Conservation (phyloP, 2,113 vertebrate genomes). For the Tinamus guttatus region DNA sequence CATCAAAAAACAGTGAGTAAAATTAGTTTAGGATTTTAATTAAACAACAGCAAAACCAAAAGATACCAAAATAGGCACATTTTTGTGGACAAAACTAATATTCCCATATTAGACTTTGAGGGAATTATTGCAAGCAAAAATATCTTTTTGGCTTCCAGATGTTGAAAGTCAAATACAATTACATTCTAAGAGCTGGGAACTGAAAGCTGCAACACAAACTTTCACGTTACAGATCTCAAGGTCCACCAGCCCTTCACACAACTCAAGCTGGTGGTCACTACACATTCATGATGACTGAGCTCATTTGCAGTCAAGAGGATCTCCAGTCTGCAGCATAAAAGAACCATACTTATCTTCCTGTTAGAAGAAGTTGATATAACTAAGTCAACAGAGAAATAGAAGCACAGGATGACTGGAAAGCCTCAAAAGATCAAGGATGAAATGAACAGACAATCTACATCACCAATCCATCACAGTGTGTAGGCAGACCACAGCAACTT, state of each 20-base stretch:
- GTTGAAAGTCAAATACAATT: constrained; percentile 1
- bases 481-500: not conserved
- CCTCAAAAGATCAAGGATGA: not conserved
- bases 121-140: not conserved
- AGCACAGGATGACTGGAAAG: not conserved
- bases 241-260: not conserved
- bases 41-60: not conserved
- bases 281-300: not conserved
- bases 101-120: not conserved
- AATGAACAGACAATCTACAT: not conserved
- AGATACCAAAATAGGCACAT: not conserved
- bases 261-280: not conserved
- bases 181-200: not conserved
- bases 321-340: not conserved
- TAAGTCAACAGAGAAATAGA: constrained; percentile 28
- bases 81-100: constrained; percentile 13
- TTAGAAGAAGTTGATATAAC: constrained; percentile 31
- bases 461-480: accelerated
- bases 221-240: not conserved
- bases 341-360: not conserved
- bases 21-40: not conserved
- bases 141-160: not conserved
- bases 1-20: not conserved
- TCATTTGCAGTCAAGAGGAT: not conserved
- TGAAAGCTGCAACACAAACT: not conserved